These are phyloP conservation scores for Pagrus major DNA, from an alignment of 2,113 vertebrate genomes.

Conservation along the genomic window DNA sequence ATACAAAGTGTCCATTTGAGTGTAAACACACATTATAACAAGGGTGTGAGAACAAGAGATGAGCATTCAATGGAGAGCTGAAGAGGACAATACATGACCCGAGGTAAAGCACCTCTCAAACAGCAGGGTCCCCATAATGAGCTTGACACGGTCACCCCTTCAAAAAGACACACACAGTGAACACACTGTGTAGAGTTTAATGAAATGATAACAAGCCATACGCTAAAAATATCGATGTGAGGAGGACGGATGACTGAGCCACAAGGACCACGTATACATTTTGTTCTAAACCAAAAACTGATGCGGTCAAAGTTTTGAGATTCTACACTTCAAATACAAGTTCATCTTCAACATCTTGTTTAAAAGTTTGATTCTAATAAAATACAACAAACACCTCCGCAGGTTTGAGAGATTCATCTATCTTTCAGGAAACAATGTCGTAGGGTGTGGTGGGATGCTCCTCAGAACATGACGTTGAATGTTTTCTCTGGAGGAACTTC, in stretches of 20 bases:
- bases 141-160: background rate
- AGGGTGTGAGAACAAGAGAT: conserved; percentile 44
- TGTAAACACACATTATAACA: background rate
- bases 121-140: conserved; percentile 40
- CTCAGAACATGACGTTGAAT: background rate
- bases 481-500: background rate
- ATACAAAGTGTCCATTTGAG: conserved; percentile 24
- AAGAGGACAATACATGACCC: conserved; percentile 41
- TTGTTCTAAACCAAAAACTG: background rate
- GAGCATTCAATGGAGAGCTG: conserved; percentile 34
- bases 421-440: background rate
- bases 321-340: background rate
- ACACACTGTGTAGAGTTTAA: background rate
- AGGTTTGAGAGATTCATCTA: too few species aligned
- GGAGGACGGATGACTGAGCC: background rate
- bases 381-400: background rate
- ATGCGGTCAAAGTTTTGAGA: background rate
- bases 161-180: conserved; percentile 21
- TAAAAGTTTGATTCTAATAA: background rate
- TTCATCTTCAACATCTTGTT: background rate
- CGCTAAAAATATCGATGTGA: background rate
- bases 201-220: background rate
- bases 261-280: background rate
- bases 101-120: conserved; percentile 28
- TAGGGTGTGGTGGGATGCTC: background rate